Base-by-base conservation (phyloP, 2,888 invertebrate species). In the Pseudococcus jackbeardsleyi region DNA sequence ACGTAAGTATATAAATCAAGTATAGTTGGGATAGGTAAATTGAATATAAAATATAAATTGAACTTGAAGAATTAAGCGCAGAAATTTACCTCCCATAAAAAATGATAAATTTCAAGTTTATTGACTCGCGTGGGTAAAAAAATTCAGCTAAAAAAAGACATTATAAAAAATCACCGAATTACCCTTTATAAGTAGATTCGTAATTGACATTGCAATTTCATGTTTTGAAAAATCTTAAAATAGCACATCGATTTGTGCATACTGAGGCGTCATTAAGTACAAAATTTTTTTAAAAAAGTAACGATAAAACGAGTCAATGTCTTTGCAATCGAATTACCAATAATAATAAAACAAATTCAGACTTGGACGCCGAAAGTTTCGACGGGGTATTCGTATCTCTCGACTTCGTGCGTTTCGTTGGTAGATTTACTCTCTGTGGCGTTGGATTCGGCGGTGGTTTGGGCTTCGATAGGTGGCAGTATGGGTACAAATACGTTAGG, bases 401-500 rank as follows among this genome's bases (percentile, higher is more conserved):
- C 26, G 26, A 33, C 3, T 79, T 54, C 82, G 15, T 39, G 19
- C 7, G 88, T 22, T 17, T 82, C 84, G 11, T 22, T 42, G 4
- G 84, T 50, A 17, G 89, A 88, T 84, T 90, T 89, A 17, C 9
- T 33, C 8, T 86, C 42, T 11, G 33, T 15, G 7, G 9, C 39
- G 19, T n/a, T 42, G 19, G 86, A 19, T n/a, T 33, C 86, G 42
- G 19, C 42, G 26, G 90, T 89, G 22, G 87, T 89, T 22, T 90
- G 90, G 11, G 90, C 89, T 89, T 94, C 94, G 85, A 96, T 95
- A 22, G 94, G 93, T 0, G 96, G 95, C 90, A 96, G 92, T 89
- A 95, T 93, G 89, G 96, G 96, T 91, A 96, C 95, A 89, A 94
- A 95, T 50, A 95, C 92, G 90, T 95, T 96, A 90, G 95, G 94